A percentile compares a stretch with the other conserved stretches of the same genome.
Conservation (phyloP, 2,888 invertebrate genomes). For the Drosophila histrio region DNA sequence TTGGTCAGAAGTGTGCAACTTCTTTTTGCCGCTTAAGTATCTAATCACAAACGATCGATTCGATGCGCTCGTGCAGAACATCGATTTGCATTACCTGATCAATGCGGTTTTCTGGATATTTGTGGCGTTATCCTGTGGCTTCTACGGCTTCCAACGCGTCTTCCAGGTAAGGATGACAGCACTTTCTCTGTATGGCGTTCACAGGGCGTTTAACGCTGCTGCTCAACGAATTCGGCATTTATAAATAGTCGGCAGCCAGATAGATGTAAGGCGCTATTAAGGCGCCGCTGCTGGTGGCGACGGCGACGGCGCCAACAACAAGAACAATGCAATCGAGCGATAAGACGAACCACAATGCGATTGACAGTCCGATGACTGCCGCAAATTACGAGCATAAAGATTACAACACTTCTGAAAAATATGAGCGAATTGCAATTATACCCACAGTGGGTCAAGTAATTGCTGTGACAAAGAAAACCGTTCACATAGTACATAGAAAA, state of each 20-base stretch:
- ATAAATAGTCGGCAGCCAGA: slow-evolving; percentile 67
- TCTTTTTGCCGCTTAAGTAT: slow-evolving; percentile 83
- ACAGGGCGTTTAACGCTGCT: slow-evolving; percentile 15
- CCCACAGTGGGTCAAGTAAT: too few relatives aligned
- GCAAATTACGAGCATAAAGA: neutral
- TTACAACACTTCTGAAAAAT: neutral
- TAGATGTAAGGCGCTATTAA: slow-evolving; percentile 11
- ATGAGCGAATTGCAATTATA: neutral
- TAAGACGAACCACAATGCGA: neutral
- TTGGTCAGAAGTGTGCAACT: slow-evolving; percentile 83
- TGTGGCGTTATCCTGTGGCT: slow-evolving; percentile 77
- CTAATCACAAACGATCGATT: slow-evolving; percentile 81
- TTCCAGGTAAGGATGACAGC: slow-evolving; percentile 79
- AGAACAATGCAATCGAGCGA: neutral
- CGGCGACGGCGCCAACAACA: neutral
- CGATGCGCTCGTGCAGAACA: slow-evolving; percentile 81
- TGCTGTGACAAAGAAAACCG: too few relatives aligned
- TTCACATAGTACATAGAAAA: too few relatives aligned
- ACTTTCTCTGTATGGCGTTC: slow-evolving; percentile 5
- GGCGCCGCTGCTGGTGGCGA: slow-evolving; percentile 4
- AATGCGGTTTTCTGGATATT: slow-evolving; percentile 84
- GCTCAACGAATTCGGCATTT: slow-evolving; percentile 48
- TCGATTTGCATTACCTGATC: slow-evolving; percentile 81
- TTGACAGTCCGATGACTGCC: neutral
- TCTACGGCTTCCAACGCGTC: slow-evolving; percentile 80